phyloP scores from a whole-genome alignment of 2,797 vertebrate genomes.

The Amblyraja radiata region DNA sequence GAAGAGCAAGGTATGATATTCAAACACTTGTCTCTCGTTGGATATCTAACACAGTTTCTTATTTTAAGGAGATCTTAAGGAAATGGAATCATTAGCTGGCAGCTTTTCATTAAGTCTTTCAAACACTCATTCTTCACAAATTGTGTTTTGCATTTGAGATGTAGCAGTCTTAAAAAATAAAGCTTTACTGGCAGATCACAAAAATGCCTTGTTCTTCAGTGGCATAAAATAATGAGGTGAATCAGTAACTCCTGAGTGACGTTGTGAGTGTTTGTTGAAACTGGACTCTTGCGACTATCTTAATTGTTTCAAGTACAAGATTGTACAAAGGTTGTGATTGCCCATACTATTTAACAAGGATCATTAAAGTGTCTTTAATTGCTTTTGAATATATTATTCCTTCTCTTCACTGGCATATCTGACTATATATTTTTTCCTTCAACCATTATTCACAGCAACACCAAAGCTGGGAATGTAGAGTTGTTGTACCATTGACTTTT shows the following conservation, averaged over 20 bases:
- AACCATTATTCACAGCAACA: background rate
- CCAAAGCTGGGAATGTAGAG: background rate
- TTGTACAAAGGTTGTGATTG: background rate
- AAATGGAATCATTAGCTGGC: background rate
- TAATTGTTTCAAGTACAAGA: background rate
- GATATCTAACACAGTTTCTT: background rate
- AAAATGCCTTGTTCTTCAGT: background rate
- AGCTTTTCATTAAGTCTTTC: background rate
- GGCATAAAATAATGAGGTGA: background rate
- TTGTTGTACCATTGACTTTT: background rate
- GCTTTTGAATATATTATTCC: no score
- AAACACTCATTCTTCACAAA: no score
- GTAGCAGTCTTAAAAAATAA: background rate
- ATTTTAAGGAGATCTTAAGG: background rate
- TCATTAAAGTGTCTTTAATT: no score
- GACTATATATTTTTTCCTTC: background rate
- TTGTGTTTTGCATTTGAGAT: background rate
- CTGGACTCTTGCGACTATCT: background rate
- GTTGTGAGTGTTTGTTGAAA: background rate
- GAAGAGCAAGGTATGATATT: conserved; percentile 71
- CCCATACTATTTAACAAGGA: no score
- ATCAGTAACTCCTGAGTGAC: background rate
- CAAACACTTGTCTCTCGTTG: background rate
- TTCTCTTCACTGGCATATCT: background rate
- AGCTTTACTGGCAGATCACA: background rate